These are phyloP conservation scores for Actenoides lindsayi DNA, from an alignment of 2,113 vertebrate genomes.

Conservation along the genomic window DNA sequence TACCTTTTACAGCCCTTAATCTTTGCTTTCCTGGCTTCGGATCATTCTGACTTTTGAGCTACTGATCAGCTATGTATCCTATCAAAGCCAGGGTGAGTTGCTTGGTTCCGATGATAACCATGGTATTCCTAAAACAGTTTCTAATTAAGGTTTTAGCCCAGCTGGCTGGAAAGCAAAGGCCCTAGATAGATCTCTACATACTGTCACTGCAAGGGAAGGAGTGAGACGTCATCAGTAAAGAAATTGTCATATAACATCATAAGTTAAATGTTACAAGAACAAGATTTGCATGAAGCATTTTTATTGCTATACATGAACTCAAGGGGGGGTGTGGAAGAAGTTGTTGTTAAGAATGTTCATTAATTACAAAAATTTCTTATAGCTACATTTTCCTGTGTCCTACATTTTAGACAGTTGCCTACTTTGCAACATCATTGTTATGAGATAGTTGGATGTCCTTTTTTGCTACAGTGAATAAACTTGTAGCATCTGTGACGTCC, in stretches of 20 bases:
- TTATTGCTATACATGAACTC: neutral
- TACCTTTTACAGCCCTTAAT: neutral
- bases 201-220: neutral
- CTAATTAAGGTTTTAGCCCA: neutral
- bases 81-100: neutral
- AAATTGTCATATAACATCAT: neutral
- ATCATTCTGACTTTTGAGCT: neutral
- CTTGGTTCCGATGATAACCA: neutral
- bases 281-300: neutral
- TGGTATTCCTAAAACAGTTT: neutral
- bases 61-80: neutral
- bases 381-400: neutral
- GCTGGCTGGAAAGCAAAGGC: neutral
- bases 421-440: neutral
- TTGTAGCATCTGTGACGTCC: constrained; percentile 2
- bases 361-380: neutral
- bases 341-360: neutral
- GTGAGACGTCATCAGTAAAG: neutral
- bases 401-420: constrained; percentile 5
- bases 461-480: constrained; percentile 7
- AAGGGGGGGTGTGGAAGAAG: accelerated
- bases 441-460: neutral
- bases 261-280: neutral
- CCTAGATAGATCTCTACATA: neutral
- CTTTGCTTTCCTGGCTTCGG: neutral